Conservation (phyloP, 2,797 vertebrate species). For the Merluccius polli region DNA sequence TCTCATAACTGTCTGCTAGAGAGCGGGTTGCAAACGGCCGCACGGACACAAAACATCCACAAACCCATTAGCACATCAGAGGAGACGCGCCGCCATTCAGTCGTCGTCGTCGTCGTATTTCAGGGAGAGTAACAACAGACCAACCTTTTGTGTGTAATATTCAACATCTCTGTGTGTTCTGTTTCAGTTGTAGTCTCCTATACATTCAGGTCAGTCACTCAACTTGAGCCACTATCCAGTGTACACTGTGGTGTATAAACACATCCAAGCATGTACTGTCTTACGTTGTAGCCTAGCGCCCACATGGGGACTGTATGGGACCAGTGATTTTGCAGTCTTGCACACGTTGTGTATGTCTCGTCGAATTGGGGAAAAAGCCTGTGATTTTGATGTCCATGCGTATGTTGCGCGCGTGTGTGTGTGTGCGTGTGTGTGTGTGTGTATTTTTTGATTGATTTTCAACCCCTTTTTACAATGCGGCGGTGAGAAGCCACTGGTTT, state of each 20-base stretch:
- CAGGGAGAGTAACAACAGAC: not conserved
- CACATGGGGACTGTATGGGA: not conserved
- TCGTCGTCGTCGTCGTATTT: not conserved
- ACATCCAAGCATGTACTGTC: not conserved
- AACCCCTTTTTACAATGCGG: not conserved
- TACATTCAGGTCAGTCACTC: not conserved
- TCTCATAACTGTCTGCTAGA: constrained; percentile 20
- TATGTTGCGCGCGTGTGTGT: not conserved
- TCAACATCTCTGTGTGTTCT: not conserved
- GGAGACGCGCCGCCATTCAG: constrained; percentile 5
- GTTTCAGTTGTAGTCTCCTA: not conserved
- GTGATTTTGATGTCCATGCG: not conserved
- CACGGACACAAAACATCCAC: constrained; percentile 2
- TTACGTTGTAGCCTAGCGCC: not conserved
- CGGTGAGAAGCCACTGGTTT: not conserved
- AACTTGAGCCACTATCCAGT: not conserved
- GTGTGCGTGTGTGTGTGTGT: not conserved
- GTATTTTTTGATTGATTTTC: not conserved
- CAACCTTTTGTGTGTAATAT: not conserved
- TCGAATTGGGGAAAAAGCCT: not conserved
- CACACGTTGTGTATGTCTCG: not conserved
- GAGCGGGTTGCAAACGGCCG: constrained; percentile 30
- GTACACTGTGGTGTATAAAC: not conserved
- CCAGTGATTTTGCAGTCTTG: not conserved
- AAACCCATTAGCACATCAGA: not conserved